Evolutionary conservation across 2,888 invertebrate species (phyloP).

Genomic region (Meiosimyza decipiens): DNA sequence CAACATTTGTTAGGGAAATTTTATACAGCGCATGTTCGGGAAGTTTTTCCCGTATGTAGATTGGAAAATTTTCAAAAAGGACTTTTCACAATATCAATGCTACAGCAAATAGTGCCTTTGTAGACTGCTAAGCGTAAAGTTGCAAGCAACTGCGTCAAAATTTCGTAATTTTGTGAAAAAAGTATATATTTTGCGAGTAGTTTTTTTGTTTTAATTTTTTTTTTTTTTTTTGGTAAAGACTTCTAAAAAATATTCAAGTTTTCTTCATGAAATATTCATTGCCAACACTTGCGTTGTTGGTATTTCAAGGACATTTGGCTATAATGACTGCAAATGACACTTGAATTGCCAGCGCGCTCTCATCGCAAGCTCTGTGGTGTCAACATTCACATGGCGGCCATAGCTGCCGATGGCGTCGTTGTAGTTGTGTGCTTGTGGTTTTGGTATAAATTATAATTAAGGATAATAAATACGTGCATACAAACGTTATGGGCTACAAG

Average conservation of each 20-base stretch:
- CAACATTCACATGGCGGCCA: not conserved
- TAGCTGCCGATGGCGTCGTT: not conserved
- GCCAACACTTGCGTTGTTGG: slow-evolving; percentile 9
- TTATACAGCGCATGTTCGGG: slow-evolving; percentile 3
- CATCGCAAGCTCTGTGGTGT: too few species aligned
- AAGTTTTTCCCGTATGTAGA: slow-evolving; percentile 28
- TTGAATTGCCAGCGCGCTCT: too few species aligned
- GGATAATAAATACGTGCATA: too few species aligned
- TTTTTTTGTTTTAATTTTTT: not conserved
- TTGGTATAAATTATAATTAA: too few species aligned
- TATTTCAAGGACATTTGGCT: slow-evolving; percentile 20
- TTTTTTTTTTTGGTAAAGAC: not conserved
- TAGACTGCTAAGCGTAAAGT: slow-evolving; percentile 1
- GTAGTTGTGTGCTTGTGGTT: not conserved
- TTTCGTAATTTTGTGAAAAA: not conserved
- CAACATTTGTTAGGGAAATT: slow-evolving; percentile 20
- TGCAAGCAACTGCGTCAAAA: not conserved
- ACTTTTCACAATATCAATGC: not conserved
- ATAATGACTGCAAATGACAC: not conserved
- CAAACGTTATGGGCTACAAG: too few species aligned
- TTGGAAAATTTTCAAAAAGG: slow-evolving; percentile 23
- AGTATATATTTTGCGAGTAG: not conserved
- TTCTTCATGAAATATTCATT: slow-evolving; percentile 26
- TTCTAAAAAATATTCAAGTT: slow-evolving; percentile 4
- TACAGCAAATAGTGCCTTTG: not conserved